A percentile compares a stretch with the other conserved stretches of the same genome.
Conservation (phyloP, 2,113 vertebrate genomes). For the Scophthalmus maximus region DNA sequence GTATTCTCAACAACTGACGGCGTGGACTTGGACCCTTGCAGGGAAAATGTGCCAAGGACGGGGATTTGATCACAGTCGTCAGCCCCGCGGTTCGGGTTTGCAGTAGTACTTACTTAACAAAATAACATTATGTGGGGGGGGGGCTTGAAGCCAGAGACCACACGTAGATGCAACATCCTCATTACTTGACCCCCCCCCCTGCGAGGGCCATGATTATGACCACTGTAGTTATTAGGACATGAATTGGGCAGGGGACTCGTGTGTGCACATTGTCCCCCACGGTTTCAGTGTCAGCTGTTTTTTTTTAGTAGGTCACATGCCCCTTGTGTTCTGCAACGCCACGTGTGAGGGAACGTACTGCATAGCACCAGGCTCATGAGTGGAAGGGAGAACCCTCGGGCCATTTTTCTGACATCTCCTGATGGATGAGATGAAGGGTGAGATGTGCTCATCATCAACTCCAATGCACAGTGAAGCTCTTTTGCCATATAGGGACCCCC, state of each 20-base stretch:
- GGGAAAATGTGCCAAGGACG: background rate
- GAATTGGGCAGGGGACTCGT: conserved; percentile 56
- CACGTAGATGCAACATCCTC: conserved; percentile 8
- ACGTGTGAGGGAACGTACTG: background rate
- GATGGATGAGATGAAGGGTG: background rate
- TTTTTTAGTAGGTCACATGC: conserved; percentile 73
- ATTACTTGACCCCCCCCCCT: background rate
- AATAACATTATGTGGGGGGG: no score
- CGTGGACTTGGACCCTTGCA: background rate
- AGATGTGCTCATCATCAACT: conserved; percentile 32
- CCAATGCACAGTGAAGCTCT: conserved; percentile 64
- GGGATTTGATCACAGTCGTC: no score
- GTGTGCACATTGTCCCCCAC: conserved; percentile 35
- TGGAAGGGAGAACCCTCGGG: no score
- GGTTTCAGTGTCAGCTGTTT: conserved; percentile 72
- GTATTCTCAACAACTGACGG: background rate
- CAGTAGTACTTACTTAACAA: no score
- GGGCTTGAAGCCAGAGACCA: background rate
- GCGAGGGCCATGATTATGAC: conserved; percentile 22
- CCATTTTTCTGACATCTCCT: conserved; percentile 11
- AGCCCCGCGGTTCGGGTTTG: no score
- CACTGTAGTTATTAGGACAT: conserved; percentile 70
- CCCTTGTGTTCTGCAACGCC: conserved; percentile 27
- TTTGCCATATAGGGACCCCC: conserved; percentile 61
- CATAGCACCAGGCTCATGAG: background rate